These are phyloP conservation scores for Sinosuthora webbiana DNA, from an alignment of 2,113 vertebrate genomes.

Conservation along the genomic window DNA sequence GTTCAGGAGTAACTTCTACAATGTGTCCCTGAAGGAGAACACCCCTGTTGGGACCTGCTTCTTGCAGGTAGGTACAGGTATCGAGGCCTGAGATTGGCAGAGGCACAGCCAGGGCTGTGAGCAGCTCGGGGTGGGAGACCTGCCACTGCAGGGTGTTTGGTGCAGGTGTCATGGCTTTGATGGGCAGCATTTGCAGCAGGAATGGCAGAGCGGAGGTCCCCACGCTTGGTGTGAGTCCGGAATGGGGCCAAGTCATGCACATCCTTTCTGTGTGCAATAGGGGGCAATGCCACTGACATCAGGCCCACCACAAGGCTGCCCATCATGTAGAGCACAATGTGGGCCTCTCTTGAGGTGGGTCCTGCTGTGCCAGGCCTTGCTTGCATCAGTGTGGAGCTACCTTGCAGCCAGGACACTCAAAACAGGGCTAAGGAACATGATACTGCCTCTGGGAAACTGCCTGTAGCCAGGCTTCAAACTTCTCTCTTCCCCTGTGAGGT, in stretches of 20 bases:
- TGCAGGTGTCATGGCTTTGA: not conserved
- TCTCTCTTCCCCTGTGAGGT: not conserved
- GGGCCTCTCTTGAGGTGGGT: not conserved
- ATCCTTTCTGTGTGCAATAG: not conserved
- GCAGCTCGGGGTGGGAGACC: not conserved
- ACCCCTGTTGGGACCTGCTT: constrained; percentile 90
- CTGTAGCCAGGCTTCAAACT: not conserved
- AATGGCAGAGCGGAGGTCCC: not conserved
- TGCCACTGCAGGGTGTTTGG: not conserved
- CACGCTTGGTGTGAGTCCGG: accelerated
- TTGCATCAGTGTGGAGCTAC: not conserved
- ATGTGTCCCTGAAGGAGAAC: constrained; percentile 89
- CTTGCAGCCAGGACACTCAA: not conserved
- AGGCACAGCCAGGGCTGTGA: not conserved
- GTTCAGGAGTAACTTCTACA: constrained; percentile 89
- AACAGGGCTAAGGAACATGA: not conserved
- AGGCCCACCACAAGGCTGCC: not conserved
- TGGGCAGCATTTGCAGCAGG: accelerated
- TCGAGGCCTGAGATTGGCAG: not conserved
- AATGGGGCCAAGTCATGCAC: not conserved
- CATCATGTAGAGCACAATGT: not conserved
- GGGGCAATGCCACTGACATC: not conserved
- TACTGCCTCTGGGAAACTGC: not conserved
- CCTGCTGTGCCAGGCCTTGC: not conserved
- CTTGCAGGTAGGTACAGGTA: constrained; percentile 82